Percentiles rank a stretch among this genome's conserved stretches.
phyloP scores from a whole-genome alignment of 1,140 invertebrate genomes.

The Onthophagus taurus region DNA sequence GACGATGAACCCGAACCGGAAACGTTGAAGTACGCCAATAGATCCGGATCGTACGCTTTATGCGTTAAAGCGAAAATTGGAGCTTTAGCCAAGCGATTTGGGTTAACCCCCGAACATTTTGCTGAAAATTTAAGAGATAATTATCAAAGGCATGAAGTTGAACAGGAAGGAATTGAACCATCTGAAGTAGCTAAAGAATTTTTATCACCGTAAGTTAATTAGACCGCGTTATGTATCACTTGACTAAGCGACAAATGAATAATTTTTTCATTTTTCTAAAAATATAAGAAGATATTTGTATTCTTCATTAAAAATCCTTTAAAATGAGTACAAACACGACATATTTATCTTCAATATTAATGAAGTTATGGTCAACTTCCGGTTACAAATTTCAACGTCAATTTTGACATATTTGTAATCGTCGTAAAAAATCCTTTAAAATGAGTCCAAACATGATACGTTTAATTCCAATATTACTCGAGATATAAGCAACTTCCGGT shows the following conservation, averaged over 20 bases:
- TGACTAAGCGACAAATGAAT: too few species aligned
- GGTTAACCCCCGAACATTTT: constrained; percentile 91
- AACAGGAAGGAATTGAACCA: constrained; percentile 78
- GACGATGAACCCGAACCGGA: constrained; percentile 49
- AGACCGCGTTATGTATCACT: too few species aligned
- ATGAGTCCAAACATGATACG: too few species aligned
- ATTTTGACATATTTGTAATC: too few species aligned
- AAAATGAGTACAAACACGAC: too few species aligned
- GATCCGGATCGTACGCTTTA: constrained; percentile 78
- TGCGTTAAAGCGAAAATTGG: constrained; percentile 78
- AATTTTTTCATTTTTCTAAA: background rate
- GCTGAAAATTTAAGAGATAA: constrained; percentile 95
- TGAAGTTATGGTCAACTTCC: too few species aligned
- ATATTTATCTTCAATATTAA: too few species aligned
- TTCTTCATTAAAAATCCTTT: too few species aligned
- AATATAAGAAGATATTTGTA: background rate
- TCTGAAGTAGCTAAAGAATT: constrained; percentile 69
- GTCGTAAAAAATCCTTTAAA: too few species aligned
- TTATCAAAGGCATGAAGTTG: constrained; percentile 94
- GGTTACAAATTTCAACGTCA: too few species aligned
- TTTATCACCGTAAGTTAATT: constrained; percentile 27
- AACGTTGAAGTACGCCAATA: constrained; percentile 72
- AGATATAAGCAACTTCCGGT: too few species aligned
- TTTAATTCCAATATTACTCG: too few species aligned
- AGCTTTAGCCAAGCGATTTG: constrained; percentile 83